Conservation (phyloP, 2,113 vertebrate genomes). For the Gymnogyps californianus region DNA sequence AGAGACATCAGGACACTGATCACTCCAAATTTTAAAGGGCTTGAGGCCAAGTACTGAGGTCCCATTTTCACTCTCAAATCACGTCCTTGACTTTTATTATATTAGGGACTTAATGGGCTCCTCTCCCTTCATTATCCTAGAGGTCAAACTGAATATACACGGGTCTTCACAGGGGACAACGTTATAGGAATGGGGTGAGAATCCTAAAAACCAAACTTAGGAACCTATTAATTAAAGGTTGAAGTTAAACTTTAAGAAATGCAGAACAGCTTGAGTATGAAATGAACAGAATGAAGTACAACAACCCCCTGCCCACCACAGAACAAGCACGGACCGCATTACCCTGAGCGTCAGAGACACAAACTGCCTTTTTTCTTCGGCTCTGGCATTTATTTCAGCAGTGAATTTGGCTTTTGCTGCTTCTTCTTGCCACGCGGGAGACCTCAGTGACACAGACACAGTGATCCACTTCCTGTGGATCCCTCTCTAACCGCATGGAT, state of each 20-base stretch:
- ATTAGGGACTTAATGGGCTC: neutral
- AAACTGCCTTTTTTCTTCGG: neutral
- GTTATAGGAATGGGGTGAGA: neutral
- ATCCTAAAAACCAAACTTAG: neutral
- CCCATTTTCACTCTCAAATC: neutral
- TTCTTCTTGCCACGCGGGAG: neutral
- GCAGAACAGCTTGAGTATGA: neutral
- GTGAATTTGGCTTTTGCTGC: neutral
- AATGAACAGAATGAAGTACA: neutral
- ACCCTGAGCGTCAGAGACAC: neutral
- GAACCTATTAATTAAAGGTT: neutral
- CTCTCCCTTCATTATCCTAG: neutral
- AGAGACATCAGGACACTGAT: neutral
- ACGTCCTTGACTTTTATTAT: rapidly evolving
- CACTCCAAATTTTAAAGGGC: neutral
- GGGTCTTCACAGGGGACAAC: neutral
- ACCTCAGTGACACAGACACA: neutral
- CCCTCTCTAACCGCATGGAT: rapidly evolving
- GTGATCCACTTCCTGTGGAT: neutral
- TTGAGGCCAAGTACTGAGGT: neutral
- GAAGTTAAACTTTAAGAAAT: neutral
- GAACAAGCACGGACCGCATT: neutral
- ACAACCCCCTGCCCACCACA: rapidly evolving
- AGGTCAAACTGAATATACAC: neutral
- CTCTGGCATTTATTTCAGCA: neutral